Evolutionary conservation across 2,797 vertebrate species (phyloP).

Genomic region (Buceros bicornis): DNA sequence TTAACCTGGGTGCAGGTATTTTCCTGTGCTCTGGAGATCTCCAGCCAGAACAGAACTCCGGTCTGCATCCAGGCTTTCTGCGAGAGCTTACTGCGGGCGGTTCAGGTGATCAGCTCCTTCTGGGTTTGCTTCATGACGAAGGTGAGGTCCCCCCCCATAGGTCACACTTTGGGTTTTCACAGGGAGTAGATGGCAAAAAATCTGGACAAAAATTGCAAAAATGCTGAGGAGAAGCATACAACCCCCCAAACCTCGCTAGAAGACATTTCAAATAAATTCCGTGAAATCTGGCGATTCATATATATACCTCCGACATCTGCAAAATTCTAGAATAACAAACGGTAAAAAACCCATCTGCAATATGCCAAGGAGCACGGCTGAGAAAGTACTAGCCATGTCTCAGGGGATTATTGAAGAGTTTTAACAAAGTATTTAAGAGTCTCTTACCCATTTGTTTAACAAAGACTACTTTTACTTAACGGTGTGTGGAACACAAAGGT

Average conservation of each 20-base stretch:
- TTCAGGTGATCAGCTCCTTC: neutral
- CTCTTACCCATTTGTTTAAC: neutral
- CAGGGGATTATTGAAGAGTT: neutral
- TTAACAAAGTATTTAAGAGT: neutral
- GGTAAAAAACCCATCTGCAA: neutral
- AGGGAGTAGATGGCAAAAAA: neutral
- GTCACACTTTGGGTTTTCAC: neutral
- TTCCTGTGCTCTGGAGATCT: neutral
- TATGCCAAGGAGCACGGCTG: neutral
- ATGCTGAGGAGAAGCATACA: neutral
- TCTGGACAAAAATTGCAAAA: neutral
- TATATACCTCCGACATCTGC: neutral
- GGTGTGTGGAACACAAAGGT: neutral
- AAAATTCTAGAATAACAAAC: neutral
- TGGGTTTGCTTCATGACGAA: neutral
- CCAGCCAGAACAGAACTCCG: neutral
- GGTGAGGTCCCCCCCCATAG: neutral
- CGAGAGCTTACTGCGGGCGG: neutral
- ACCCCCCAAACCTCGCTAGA: neutral
- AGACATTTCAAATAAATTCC: neutral
- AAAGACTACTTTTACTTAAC: neutral
- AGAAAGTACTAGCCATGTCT: neutral
- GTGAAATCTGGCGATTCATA: neutral
- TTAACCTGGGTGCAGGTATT: neutral
- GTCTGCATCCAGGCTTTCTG: neutral